These are phyloP conservation scores for Scaptodrosophila lebanonensis DNA, from an alignment of 1,140 invertebrate genomes.

Conservation along the genomic window DNA sequence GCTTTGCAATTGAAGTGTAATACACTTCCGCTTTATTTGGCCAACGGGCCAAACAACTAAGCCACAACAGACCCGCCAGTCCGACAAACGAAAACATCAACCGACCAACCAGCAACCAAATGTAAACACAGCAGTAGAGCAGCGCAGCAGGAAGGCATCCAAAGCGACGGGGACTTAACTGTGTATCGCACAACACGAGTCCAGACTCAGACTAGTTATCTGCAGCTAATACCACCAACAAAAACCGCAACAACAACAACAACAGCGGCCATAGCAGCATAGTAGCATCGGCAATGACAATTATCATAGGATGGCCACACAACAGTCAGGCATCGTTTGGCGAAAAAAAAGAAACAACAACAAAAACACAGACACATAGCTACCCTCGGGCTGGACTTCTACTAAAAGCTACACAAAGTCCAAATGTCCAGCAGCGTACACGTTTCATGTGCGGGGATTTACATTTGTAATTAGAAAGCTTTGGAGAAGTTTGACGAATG, in stretches of 20 bases:
- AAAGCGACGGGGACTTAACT: neutral
- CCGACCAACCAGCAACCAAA: constrained; percentile 32
- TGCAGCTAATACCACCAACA: constrained; percentile 22
- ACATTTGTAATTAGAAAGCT: constrained; percentile 73
- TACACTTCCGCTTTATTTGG: constrained; percentile 48
- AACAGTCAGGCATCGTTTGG: constrained; percentile 28
- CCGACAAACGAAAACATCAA: constrained; percentile 16
- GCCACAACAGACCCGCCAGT: constrained; percentile 15
- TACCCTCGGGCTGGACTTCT: constrained; percentile 9
- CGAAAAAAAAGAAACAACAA: neutral
- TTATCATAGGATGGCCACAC: constrained; percentile 39
- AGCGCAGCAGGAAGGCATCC: constrained; percentile 4
- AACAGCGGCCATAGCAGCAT: neutral
- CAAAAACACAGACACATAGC: constrained; percentile 8
- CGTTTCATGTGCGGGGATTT: constrained; percentile 50
- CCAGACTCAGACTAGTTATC: constrained; percentile 24
- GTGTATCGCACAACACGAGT: constrained; percentile 10
- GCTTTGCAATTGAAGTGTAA: constrained; percentile 46
- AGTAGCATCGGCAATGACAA: constrained; percentile 49
- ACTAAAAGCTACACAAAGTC: constrained; percentile 36
- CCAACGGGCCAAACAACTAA: constrained; percentile 20
- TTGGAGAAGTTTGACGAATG: constrained; percentile 65
- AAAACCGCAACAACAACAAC: neutral
- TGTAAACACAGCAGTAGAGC: constrained; percentile 23
- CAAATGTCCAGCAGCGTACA: constrained; percentile 4